phyloP scores from a whole-genome alignment of 2,888 invertebrate species.

The Neoscelio sp. region DNA sequence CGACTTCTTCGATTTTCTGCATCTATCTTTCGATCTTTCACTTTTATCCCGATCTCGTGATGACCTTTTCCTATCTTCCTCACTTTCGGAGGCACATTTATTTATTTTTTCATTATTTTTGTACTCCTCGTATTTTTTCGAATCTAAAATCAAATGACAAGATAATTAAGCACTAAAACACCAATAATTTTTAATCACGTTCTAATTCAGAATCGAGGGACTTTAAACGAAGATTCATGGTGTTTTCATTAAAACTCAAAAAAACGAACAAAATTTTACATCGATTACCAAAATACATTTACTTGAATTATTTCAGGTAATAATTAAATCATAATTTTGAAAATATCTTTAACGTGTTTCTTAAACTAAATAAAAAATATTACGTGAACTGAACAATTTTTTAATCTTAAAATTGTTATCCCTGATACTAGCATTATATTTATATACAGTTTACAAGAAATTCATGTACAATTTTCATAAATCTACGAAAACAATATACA shows the following conservation, averaged over 20 bases:
- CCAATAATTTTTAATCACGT: constrained; percentile 45
- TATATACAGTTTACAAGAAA: too few species aligned
- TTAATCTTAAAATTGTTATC: too few species aligned
- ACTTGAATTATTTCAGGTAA: too few species aligned
- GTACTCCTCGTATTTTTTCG: constrained; percentile 89
- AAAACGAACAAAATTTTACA: constrained; percentile 3
- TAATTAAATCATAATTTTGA: too few species aligned
- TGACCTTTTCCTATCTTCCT: constrained; percentile 68
- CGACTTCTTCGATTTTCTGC: constrained; percentile 71
- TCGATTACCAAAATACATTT: too few species aligned
- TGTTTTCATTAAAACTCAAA: constrained; percentile 8
- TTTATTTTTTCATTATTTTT: constrained; percentile 84
- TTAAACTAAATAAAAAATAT: too few species aligned
- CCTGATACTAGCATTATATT: too few species aligned
- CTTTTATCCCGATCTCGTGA: constrained; percentile 70
- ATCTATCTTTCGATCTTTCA: constrained; percentile 53
- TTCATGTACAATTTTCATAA: too few species aligned
- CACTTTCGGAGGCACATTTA: constrained; percentile 75
- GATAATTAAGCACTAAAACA: constrained; percentile 77
- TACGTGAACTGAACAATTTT: too few species aligned
- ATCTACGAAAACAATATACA: too few species aligned
- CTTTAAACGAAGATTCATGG: constrained; percentile 70
- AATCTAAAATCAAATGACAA: constrained; percentile 85
- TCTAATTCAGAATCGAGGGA: too few species aligned
- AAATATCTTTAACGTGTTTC: too few species aligned